Evolutionary conservation across 2,888 invertebrate genomes (phyloP).

Genomic region (Chromoteleia sp.): DNA sequence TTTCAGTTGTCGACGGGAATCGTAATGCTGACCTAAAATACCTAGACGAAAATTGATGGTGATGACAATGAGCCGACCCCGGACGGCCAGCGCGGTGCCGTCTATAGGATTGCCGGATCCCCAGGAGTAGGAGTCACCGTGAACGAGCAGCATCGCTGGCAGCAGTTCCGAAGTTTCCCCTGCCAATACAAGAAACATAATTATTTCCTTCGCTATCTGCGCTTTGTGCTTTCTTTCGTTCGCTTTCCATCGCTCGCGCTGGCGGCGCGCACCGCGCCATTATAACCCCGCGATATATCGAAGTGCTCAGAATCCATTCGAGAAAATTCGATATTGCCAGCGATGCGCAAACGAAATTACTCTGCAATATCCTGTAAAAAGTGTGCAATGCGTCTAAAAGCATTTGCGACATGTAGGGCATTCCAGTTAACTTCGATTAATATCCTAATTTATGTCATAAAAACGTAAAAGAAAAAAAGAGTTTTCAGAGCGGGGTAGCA

Average conservation of each 20-base stretch:
- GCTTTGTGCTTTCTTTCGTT: constrained; percentile 8
- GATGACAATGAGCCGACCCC: constrained; percentile 94
- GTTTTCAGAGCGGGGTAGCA: not conserved
- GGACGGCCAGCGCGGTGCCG: constrained; percentile 96
- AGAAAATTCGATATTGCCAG: constrained; percentile 57
- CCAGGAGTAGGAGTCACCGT: constrained; percentile 98
- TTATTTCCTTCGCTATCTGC: constrained; percentile 44
- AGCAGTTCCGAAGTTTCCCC: constrained; percentile 87
- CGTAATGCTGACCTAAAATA: constrained; percentile 91
- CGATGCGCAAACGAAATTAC: constrained; percentile 66
- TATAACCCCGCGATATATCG: constrained; percentile 51
- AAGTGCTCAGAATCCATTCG: constrained; percentile 52
- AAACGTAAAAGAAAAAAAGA: not conserved
- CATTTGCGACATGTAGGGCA: constrained; percentile 45
- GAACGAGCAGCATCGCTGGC: constrained; percentile 95
- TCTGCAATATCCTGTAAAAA: constrained; percentile 66
- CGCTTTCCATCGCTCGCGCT: too few relatives aligned
- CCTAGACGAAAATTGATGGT: constrained; percentile 96
- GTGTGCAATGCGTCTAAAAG: constrained; percentile 62
- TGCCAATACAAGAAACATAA: constrained; percentile 81
- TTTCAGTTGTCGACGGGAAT: too few relatives aligned
- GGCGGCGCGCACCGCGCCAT: constrained; percentile 28
- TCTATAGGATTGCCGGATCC: constrained; percentile 99
- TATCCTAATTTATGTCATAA: constrained; percentile 32
- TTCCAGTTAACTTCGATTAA: constrained; percentile 59